Evolutionary conservation across 2,113 vertebrate species (phyloP).

Genomic region (Forbesichthys agassizii): DNA sequence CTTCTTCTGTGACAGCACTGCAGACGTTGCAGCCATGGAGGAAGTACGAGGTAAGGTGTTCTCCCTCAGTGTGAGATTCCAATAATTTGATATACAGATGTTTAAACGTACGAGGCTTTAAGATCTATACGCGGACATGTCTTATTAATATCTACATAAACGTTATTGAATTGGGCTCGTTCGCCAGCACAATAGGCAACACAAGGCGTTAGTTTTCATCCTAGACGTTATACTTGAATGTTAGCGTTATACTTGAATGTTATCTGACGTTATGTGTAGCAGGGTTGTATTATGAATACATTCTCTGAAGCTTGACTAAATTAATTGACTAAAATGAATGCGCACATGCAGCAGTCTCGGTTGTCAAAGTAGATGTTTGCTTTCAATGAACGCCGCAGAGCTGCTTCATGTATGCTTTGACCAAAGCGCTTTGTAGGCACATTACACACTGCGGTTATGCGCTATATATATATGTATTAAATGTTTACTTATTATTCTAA

Average conservation of each 20-base stretch:
- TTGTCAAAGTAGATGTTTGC: not conserved
- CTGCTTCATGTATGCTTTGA: slow-evolving; percentile 6
- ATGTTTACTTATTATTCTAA: too few species aligned
- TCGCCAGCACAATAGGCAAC: too few species aligned
- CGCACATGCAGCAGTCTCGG: not conserved
- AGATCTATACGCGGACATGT: not conserved
- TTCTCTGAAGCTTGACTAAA: not conserved
- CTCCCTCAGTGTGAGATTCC: slow-evolving; percentile 10
- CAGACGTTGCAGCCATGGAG: slow-evolving; percentile 71
- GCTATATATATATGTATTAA: too few species aligned
- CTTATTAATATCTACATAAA: not conserved
- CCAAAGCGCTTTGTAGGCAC: slow-evolving; percentile 1
- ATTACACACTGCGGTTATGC: too few species aligned
- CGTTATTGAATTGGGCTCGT: too few species aligned
- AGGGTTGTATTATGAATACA: too few species aligned
- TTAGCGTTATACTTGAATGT: too few species aligned
- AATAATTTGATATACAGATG: not conserved
- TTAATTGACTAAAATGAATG: not conserved
- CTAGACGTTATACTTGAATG: too few species aligned
- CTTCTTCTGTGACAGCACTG: not conserved
- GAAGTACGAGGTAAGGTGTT: slow-evolving; percentile 73
- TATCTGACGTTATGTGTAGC: too few species aligned
- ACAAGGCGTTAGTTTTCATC: too few species aligned
- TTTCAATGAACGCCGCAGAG: slow-evolving; percentile 8
- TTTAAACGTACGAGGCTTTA: too few species aligned